Evolutionary conservation across 2,113 vertebrate genomes (phyloP), one percentile per base, ranked within the genome.

Genomic region (Centrocercus urophasianus): DNA sequence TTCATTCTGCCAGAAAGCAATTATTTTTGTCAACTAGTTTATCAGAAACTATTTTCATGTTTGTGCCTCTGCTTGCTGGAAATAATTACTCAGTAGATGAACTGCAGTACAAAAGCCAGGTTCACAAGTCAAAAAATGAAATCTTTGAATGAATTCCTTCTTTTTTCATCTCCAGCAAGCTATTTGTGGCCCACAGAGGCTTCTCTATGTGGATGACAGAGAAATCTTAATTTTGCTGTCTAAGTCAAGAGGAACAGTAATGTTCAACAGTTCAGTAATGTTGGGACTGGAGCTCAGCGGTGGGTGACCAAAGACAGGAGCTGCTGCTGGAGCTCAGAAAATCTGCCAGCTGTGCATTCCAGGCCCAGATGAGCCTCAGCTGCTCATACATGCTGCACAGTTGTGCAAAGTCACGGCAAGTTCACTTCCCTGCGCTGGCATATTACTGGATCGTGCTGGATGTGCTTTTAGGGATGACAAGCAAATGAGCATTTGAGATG

Each of bases 321-420:
- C 15, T 32, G 3, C 48, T 69, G 54, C 67, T 91, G 88, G 40
- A 85, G 67, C 75, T 73, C 43, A 24, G 28, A 38, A 94, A 83
- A 77, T 86, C 40, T 83, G 79, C 66, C 86, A 93, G 76, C 67
- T 88, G 72, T 80, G 64, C 88, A 90, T 94, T 88, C 80, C 92
- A 76, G 78, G 76, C 52, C 45, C 0, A 4, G 11, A 30, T 38
- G 54, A 86, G 69, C 48, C 52, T 94, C 88, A 95, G 85, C 79
- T 95, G 94, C 83, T 90, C 48, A 28, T 80, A 69, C 30, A 67
- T 16, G 47, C 66, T 78, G 40, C 71, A 45, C 77, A 75, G 38
- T 82, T 64, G 71, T 69, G 90, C 63, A 61, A 87, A 79, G 59
- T 61, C 75, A 34, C 54, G n/a, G 59, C 48, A 40, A 86, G 48